Conservation (phyloP, 2,797 vertebrate species). For the Macropodus opercularis region DNA sequence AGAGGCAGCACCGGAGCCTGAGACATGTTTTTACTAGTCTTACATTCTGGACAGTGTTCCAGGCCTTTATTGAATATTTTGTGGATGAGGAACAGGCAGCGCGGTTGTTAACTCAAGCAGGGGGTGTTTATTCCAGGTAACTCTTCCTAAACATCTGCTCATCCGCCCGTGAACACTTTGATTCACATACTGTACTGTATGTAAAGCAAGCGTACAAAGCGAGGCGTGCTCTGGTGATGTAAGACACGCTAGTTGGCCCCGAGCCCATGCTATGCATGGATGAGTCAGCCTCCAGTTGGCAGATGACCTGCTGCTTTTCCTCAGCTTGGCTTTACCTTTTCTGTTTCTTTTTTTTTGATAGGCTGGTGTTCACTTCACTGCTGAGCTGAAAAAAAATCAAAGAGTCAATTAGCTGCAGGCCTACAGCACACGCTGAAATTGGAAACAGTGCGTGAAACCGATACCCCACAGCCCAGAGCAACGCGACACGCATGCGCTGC, state of each 20-base stretch:
- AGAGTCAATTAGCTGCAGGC: constrained; percentile 36
- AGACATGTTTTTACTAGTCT: constrained; percentile 63
- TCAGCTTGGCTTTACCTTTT: constrained; percentile 22
- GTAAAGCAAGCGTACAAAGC: constrained; percentile 29
- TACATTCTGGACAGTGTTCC: constrained; percentile 44
- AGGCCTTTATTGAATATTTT: constrained; percentile 33
- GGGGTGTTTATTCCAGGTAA: neutral
- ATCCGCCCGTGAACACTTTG: neutral
- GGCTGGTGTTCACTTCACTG: constrained; percentile 14
- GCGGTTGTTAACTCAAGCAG: constrained; percentile 6
- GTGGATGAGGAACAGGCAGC: constrained; percentile 23
- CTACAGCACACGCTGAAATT: constrained; percentile 1
- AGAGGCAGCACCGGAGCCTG: constrained; percentile 37
- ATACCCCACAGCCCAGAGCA: neutral
- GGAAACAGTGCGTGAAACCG: constrained; percentile 10
- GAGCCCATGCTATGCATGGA: constrained; percentile 6
- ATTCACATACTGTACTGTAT: constrained; percentile 14
- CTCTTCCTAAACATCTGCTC: constrained; percentile 3
- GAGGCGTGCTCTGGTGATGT: constrained; percentile 28
- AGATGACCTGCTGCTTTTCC: constrained; percentile 24
- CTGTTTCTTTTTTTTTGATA: constrained; percentile 33
- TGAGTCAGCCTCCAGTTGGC: constrained; percentile 18
- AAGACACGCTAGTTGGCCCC: constrained; percentile 15
- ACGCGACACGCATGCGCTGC: constrained; percentile 6
- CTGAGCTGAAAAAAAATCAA: constrained; percentile 26